These are phyloP conservation scores for Ailuropoda melanoleuca DNA, from an alignment of 2,113 vertebrate species.

Conservation along the genomic window DNA sequence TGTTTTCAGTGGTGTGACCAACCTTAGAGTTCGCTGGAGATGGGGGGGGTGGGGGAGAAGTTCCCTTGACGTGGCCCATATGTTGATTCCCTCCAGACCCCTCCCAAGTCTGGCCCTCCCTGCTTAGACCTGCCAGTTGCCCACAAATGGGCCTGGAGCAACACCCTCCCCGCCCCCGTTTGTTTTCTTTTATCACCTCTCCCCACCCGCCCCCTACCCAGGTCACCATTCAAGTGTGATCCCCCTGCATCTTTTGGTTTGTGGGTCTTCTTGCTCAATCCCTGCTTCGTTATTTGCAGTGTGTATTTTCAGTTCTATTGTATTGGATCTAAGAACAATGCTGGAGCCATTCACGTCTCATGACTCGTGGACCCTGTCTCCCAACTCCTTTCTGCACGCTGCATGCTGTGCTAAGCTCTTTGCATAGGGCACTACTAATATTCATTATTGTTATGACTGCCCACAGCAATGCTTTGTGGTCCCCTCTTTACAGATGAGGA, in stretches of 20 bases:
- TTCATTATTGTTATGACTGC: neutral
- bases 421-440: neutral
- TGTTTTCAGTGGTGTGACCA: neutral
- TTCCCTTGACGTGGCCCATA: neutral
- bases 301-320: neutral
- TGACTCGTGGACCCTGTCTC: neutral
- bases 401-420: no score
- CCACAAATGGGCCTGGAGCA: neutral
- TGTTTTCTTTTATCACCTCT: neutral
- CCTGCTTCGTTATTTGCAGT: neutral
- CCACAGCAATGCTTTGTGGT: no score
- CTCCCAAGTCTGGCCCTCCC: neutral
- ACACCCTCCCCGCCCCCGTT: rapidly evolving
- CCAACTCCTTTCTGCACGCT: neutral
- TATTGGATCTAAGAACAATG: neutral
- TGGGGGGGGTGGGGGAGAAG: no score
- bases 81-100: neutral
- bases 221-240: neutral
- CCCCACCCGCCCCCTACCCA: neutral
- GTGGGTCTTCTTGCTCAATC: neutral
- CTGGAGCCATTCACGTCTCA: neutral
- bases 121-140: neutral
- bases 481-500: neutral
- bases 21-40: neutral
- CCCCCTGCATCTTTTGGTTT: neutral